Evolutionary conservation across 2,888 invertebrate genomes (phyloP).

Genomic region (Pristionchus maxplancki): DNA sequence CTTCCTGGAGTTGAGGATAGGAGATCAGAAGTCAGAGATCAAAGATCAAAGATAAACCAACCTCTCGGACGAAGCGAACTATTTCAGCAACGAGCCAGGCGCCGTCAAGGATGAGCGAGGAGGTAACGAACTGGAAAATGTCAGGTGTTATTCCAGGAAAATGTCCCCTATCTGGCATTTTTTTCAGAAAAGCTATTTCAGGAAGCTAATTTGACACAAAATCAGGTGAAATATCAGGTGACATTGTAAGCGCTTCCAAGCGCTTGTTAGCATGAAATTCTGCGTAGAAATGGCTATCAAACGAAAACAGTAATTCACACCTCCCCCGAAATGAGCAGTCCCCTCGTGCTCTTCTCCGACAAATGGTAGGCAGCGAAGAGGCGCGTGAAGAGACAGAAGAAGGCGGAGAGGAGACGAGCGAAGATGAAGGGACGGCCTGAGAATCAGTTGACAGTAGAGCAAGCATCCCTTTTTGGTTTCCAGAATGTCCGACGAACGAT

Average conservation of each 20-base stretch:
- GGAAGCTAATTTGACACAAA: no score
- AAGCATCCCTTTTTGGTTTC: no score
- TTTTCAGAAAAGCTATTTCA: no score
- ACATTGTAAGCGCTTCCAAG: no score
- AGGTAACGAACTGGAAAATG: conserved; percentile 63
- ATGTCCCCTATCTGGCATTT: no score
- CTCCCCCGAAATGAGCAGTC: conserved; percentile 62
- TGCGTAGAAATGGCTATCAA: no score
- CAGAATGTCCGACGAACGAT: no score
- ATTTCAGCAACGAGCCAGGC: conserved; percentile 69
- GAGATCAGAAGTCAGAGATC: background rate
- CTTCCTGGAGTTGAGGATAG: background rate
- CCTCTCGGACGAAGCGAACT: conserved; percentile 57
- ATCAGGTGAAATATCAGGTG: no score
- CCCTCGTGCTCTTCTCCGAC: conserved; percentile 64
- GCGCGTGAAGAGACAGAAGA: conserved; percentile 66
- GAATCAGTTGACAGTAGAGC: no score
- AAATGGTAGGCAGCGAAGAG: conserved; percentile 70
- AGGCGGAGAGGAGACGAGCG: conserved; percentile 66
- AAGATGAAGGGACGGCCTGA: conserved; percentile 57
- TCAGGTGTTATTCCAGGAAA: no score
- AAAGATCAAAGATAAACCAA: background rate
- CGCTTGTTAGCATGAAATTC: no score
- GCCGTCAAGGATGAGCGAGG: conserved; percentile 64
- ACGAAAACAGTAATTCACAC: conserved; percentile 62